These are phyloP conservation scores for Cliona cf. orientalis DNA, from an alignment of 37 sponge, comb jelly and placozoan genomes.

Conservation along the genomic window DNA sequence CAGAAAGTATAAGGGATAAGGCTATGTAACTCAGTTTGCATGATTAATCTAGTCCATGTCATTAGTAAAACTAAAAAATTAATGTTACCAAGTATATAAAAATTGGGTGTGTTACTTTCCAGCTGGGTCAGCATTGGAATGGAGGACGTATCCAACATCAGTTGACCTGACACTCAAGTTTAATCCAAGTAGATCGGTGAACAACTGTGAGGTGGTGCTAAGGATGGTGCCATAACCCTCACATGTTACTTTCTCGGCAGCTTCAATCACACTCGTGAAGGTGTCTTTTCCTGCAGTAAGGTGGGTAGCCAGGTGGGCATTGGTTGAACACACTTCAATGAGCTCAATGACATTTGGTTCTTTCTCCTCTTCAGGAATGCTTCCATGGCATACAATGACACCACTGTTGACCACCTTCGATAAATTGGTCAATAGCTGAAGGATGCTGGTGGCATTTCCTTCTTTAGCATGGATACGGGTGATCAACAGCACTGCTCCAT, in stretches of 20 bases:
- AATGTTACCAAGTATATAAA: too few relatives aligned
- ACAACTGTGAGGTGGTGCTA: neutral
- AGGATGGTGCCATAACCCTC: constrained; percentile 1
- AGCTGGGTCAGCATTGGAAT: constrained; percentile 12
- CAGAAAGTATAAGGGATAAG: too few relatives aligned
- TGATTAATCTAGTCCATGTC: too few relatives aligned
- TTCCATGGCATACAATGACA: neutral
- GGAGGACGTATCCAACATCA: constrained; percentile 20
- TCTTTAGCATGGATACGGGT: neutral
- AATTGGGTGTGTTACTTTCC: too few relatives aligned
- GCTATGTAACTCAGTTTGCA: too few relatives aligned
- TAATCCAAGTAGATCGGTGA: neutral
- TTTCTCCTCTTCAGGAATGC: neutral
- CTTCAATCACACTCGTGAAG: neutral
- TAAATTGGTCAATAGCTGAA: neutral
- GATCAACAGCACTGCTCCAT: constrained; percentile 2
- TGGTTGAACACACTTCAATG: constrained; percentile 1
- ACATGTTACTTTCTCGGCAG: neutral
- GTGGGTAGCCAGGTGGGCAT: neutral
- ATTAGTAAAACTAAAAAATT: too few relatives aligned
- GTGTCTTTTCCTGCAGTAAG: neutral
- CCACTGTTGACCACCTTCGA: neutral
- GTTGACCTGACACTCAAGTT: neutral
- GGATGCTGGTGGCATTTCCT: neutral
- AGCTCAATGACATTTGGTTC: neutral